Percentiles rank a stretch among this genome's conserved stretches.
Evolutionary conservation across 2,888 invertebrate genomes (phyloP).

Genomic region (Globia sparganii): DNA sequence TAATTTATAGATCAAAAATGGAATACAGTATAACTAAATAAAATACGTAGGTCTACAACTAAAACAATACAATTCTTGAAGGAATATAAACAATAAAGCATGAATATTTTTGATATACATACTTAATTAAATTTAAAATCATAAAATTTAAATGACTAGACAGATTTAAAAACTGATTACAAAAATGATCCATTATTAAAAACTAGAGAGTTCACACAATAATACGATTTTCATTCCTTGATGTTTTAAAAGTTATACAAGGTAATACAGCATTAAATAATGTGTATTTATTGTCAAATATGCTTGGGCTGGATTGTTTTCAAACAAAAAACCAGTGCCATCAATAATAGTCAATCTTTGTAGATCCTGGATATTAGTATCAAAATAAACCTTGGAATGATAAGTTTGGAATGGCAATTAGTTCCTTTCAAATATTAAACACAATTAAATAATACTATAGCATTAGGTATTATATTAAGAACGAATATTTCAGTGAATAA

Average conservation of each 20-base stretch:
- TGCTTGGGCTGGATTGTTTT: slow-evolving; percentile 17
- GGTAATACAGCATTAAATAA: background rate
- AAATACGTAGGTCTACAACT: slow-evolving; percentile 41
- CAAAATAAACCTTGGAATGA: slow-evolving; percentile 1
- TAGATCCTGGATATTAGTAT: background rate
- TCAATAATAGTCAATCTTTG: background rate
- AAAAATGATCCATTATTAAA: slow-evolving; percentile 19
- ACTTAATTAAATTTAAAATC: slow-evolving; percentile 29
- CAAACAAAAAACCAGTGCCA: background rate
- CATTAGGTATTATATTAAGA: background rate
- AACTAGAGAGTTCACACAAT: slow-evolving; percentile 1
- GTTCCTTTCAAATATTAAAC: background rate
- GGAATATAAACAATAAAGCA: slow-evolving; percentile 41
- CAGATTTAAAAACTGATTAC: slow-evolving; percentile 6
- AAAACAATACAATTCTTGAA: slow-evolving; percentile 43
- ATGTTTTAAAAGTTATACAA: background rate
- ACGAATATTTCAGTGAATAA: slow-evolving; percentile 29
- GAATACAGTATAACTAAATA: slow-evolving; percentile 58
- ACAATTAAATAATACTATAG: background rate
- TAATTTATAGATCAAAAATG: slow-evolving; percentile 60
- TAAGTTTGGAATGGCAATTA: slow-evolving; percentile 5
- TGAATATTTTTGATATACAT: slow-evolving; percentile 52
- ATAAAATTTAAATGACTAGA: slow-evolving; percentile 58
- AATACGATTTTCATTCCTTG: background rate
- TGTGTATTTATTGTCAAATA: slow-evolving; percentile 48